Percentiles rank a stretch among this genome's conserved stretches.
phyloP scores from a whole-genome alignment of 2,797 vertebrate genomes.

The Aplochiton taeniatus region DNA sequence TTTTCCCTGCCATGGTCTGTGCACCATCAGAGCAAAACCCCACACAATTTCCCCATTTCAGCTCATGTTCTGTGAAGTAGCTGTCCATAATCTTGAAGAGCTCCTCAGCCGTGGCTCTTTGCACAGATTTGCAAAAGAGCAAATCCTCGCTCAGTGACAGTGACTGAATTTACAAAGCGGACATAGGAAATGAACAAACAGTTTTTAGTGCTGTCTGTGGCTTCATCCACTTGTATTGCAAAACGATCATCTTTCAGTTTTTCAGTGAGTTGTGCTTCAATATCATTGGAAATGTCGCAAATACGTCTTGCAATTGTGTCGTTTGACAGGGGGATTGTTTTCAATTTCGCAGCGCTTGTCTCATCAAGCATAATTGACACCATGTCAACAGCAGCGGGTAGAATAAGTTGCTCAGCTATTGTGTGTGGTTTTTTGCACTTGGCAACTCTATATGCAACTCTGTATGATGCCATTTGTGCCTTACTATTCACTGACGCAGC shows the following conservation, averaged over 20 bases:
- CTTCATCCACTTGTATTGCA: constrained; percentile 29
- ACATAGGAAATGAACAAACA: constrained; percentile 27
- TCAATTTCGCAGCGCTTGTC: not conserved
- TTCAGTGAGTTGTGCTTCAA: constrained; percentile 14
- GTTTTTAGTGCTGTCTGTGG: constrained; percentile 15
- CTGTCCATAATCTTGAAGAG: not conserved
- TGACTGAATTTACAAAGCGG: constrained; percentile 12
- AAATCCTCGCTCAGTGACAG: constrained; percentile 21
- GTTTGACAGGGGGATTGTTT: constrained; percentile 15
- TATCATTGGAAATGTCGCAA: constrained; percentile 9
- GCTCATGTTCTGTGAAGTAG: constrained; percentile 13
- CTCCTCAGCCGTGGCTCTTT: constrained; percentile 7
- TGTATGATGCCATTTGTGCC: not conserved
- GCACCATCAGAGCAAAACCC: constrained; percentile 8
- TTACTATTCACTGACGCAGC: too few relatives aligned
- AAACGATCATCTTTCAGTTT: constrained; percentile 21
- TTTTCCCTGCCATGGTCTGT: constrained; percentile 16
- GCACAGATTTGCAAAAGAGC: constrained; percentile 19
- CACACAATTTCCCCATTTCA: constrained; percentile 19
- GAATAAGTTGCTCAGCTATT: not conserved
- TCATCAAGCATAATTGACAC: not conserved
- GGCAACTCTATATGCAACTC: constrained; percentile 1
- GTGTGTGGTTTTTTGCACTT: constrained; percentile 15
- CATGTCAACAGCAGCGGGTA: not conserved
- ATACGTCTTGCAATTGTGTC: constrained; percentile 11